Conservation (phyloP, 1,140 invertebrate genomes). For the Orchestia grillus region DNA sequence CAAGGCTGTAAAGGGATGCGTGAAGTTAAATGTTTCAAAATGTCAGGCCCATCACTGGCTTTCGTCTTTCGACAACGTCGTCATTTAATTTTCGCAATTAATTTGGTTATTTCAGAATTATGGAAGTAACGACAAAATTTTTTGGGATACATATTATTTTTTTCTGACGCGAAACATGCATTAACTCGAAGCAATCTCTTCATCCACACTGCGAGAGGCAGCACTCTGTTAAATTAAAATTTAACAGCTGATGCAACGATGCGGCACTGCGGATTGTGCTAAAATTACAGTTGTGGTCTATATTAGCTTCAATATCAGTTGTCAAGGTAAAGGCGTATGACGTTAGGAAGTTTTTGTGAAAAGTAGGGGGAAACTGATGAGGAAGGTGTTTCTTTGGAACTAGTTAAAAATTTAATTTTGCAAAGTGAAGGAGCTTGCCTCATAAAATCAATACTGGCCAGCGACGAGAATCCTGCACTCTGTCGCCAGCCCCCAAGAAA, state of each 20-base stretch:
- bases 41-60: background rate
- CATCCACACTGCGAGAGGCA: background rate
- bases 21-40: background rate
- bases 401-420: background rate
- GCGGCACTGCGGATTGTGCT: background rate
- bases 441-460: background rate
- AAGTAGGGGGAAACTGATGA: background rate
- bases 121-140: background rate
- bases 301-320: background rate
- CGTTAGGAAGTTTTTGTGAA: background rate
- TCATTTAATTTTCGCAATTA: no score
- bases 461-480: background rate
- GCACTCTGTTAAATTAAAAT: background rate
- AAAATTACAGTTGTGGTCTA: background rate
- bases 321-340: background rate
- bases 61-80: background rate
- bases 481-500: background rate
- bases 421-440: background rate
- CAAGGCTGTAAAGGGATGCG: no score
- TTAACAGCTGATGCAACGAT: background rate
- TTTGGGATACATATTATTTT: background rate
- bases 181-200: background rate
- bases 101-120: background rate
- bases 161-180: background rate
- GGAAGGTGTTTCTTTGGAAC: background rate